These are phyloP conservation scores for Rhegmatorhina hoffmannsi DNA, from an alignment of 2,113 vertebrate genomes.

Conservation along the genomic window DNA sequence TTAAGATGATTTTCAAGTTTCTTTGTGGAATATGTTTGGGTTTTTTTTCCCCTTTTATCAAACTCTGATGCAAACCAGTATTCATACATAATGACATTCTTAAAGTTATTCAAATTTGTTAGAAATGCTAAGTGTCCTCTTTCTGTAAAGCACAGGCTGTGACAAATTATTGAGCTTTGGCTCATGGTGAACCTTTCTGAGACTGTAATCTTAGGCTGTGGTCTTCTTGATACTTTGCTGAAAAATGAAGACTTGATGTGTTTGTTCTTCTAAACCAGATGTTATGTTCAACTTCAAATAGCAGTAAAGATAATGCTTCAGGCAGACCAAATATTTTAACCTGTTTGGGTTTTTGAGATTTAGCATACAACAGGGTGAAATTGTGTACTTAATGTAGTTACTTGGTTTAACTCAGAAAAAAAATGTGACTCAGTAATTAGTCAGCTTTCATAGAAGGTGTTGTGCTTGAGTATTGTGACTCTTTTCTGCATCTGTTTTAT, in stretches of 20 bases:
- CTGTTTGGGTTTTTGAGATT: neutral
- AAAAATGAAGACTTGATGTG: neutral
- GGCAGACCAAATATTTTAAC: neutral
- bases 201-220: neutral
- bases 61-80: neutral
- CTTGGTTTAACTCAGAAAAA: neutral
- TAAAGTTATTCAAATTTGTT: neutral
- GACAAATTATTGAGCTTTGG: neutral
- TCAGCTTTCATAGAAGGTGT: neutral
- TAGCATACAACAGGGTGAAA: neutral
- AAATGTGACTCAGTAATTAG: neutral
- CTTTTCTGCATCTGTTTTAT: neutral
- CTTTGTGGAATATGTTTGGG: neutral
- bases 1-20: neutral
- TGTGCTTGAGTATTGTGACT: neutral
- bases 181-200: neutral
- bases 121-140: neutral
- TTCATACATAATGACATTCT: neutral
- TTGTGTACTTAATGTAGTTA: neutral
- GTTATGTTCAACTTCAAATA: neutral
- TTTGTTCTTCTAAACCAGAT: neutral
- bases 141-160: neutral
- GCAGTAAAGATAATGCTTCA: neutral
- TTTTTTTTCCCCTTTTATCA: neutral
- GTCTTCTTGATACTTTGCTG: neutral